Percentiles rank a stretch among this genome's conserved stretches.
Conservation (phyloP, 2,113 vertebrate genomes). For the Vidua chalybeata region DNA sequence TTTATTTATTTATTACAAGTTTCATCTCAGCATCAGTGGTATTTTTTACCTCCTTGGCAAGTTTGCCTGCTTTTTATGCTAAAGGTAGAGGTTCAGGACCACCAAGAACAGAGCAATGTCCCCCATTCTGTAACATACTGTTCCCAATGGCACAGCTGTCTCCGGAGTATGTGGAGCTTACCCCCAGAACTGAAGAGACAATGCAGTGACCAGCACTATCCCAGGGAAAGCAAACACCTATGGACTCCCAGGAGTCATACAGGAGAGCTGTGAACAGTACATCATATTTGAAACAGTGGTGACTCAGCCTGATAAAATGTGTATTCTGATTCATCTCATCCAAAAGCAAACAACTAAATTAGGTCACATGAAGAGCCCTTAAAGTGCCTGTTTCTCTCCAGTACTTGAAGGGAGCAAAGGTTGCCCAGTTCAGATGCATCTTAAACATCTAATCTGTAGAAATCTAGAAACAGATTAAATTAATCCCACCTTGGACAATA, state of each 20-base stretch:
- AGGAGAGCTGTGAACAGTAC: background rate
- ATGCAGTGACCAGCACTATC: background rate
- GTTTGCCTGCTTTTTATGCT: background rate
- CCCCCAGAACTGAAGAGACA: background rate
- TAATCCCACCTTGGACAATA: background rate
- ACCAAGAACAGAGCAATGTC: background rate
- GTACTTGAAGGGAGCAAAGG: background rate
- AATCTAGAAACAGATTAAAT: background rate
- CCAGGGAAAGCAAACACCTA: background rate
- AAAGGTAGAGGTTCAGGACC: background rate
- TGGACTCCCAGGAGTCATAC: background rate
- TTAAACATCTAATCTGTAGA: background rate
- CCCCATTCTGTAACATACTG: background rate
- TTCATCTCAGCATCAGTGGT: background rate
- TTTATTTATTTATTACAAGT: background rate
- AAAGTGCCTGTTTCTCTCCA: background rate
- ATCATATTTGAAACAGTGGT: background rate
- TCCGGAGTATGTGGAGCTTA: background rate
- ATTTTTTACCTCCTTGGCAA: background rate
- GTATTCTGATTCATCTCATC: background rate
- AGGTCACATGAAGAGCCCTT: background rate
- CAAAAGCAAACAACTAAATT: background rate
- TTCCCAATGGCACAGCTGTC: background rate
- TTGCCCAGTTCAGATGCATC: background rate
- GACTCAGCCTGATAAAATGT: background rate